Evolutionary conservation across 2,113 vertebrate genomes (phyloP).

Genomic region (Cepphus grylle): DNA sequence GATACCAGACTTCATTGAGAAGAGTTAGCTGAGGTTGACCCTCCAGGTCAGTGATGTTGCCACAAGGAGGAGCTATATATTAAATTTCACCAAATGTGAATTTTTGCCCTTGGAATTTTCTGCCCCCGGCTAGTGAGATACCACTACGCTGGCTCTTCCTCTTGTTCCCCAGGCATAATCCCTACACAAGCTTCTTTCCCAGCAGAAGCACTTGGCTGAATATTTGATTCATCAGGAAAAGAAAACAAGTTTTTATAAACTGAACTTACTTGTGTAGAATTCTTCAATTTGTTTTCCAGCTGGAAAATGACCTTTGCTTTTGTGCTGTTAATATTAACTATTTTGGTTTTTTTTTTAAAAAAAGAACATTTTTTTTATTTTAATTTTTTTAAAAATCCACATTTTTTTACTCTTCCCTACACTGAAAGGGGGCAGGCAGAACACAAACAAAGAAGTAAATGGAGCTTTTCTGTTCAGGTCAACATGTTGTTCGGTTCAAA

Average conservation of each 20-base stretch:
- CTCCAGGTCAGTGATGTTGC: not conserved
- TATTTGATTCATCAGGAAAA: not conserved
- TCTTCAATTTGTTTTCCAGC: not conserved
- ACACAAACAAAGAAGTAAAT: not conserved
- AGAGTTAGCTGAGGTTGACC: not conserved
- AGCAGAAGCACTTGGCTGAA: not conserved
- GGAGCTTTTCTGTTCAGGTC: not conserved
- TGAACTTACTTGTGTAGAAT: not conserved
- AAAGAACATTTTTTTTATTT: not conserved
- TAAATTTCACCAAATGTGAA: not conserved
- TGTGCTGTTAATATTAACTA: not conserved
- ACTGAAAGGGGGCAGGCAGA: not conserved
- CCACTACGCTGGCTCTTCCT: not conserved
- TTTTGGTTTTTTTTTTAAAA: not conserved
- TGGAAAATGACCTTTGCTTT: not conserved
- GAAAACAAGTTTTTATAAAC: not conserved
- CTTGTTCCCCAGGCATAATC: not conserved
- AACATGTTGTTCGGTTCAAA: not conserved
- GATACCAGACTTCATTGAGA: not conserved
- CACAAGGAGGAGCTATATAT: conserved; percentile 19
- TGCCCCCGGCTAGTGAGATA: not conserved
- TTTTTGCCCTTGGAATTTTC: not conserved
- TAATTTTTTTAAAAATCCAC: no score
- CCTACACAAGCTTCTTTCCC: not conserved
- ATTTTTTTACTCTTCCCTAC: not conserved